Base-by-base conservation (phyloP, 2,888 invertebrate genomes). In the Metopia argyrocephala region DNA sequence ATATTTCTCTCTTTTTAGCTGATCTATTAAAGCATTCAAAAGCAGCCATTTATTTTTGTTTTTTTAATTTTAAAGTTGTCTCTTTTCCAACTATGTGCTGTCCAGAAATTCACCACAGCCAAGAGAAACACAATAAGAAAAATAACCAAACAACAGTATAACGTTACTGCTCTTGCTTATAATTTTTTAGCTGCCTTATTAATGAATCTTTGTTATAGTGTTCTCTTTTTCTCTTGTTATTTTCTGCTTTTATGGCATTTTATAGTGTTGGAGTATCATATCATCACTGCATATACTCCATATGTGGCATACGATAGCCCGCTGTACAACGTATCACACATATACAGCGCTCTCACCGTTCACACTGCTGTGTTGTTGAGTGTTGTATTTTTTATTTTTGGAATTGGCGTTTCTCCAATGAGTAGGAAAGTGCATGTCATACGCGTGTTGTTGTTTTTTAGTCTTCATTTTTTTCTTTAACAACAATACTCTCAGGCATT, bases 271-370 rank as follows among this genome's bases (percentile, higher is more conserved):
- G 4, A 52, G 28, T 73, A 59, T 74, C 69, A 52, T 78, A 68
- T 38, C 38, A 65, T 56, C 45, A 57, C 78, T 75, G 78, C 74
- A 78, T 66, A 71, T 74, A 66, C 81, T 23, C 71, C 68, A 71
- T 65, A 82, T 82, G 82, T 80, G 82, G 79, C 78, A 83, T 65
- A 82, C 78, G 82, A 78, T 76, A 79, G 74, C 84, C 84, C 79
- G 84, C 83, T 84, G 84, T 81, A 82, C 75, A 82, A 78, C 78
- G 76, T 76, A 73, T 76, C 71, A 76, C 79, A 78, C 59, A 71
- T 74, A 66, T n/a, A 38, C 28, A 48, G 64, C 27, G 38, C 38
- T 38, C 38, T 48, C 48, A 46, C 5, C 66, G 52, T 59, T 65
- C 21, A 57, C n/a, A 27, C 21, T 21, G 25, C 15, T 18, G 15